Conservation (phyloP, 2,888 invertebrate species). For the Tillus elongatus region DNA sequence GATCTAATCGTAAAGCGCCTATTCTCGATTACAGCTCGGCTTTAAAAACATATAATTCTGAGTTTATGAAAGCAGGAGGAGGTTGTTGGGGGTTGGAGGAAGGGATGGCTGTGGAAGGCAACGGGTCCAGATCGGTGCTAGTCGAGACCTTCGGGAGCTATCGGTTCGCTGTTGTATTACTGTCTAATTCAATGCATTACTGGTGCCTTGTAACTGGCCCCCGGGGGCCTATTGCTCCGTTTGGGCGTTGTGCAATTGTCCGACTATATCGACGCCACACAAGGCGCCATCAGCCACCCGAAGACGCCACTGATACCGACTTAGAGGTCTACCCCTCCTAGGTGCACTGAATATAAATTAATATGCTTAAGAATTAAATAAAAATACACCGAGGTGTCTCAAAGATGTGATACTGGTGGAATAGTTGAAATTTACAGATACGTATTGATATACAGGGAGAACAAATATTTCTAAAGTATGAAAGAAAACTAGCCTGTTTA, state of each 20-base stretch:
- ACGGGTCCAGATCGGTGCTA: conserved; percentile 27
- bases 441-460: too few relatives aligned
- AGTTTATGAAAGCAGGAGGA: conserved; percentile 21
- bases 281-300: conserved; percentile 30
- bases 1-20: too few relatives aligned
- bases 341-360: too few relatives aligned
- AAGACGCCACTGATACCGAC: too few relatives aligned
- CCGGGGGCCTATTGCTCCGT: conserved; percentile 38
- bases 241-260: conserved; percentile 39
- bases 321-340: too few relatives aligned
- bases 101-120: neutral
- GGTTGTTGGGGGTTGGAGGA: neutral
- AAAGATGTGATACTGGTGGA: too few relatives aligned
- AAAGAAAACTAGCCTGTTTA: too few relatives aligned
- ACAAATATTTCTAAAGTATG: too few relatives aligned
- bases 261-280: conserved; percentile 34
- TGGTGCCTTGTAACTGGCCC: conserved; percentile 43
- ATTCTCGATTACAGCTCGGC: conserved; percentile 14
- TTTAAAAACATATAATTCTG: conserved; percentile 20
- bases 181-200: conserved; percentile 53
- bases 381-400: too few relatives aligned
- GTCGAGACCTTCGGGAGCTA: conserved; percentile 32
- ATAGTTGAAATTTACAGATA: too few relatives aligned
- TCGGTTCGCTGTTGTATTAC: conserved; percentile 45
- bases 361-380: too few relatives aligned